A percentile compares a stretch with the other conserved stretches of the same genome.
These are phyloP conservation scores for Cyprinodon tularosa DNA, from an alignment of 2,113 vertebrate genomes.

Conservation along the genomic window DNA sequence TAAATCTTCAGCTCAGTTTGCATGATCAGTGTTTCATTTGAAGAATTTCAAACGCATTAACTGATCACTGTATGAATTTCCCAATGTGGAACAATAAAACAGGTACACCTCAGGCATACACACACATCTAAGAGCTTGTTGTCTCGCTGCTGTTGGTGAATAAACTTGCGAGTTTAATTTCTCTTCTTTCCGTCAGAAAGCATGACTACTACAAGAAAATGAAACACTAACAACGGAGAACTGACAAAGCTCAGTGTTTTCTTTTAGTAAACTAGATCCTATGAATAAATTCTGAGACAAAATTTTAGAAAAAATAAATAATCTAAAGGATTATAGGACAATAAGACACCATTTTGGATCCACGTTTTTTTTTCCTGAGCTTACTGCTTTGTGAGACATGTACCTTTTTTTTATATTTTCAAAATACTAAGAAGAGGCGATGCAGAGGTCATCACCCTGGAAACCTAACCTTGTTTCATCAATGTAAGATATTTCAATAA, in stretches of 20 bases:
- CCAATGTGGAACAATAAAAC: conserved; percentile 7
- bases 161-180: conserved; percentile 43
- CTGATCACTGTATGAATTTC: background rate
- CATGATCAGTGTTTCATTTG: conserved; percentile 12
- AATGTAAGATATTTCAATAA: too few relatives aligned
- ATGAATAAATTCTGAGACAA: background rate
- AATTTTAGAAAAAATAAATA: background rate
- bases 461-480: too few relatives aligned
- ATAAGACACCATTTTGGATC: conserved; percentile 1
- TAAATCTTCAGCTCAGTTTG: conserved; percentile 25
- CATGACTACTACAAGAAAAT: background rate
- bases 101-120: conserved; percentile 16
- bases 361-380: background rate
- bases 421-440: too few relatives aligned
- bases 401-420: background rate
- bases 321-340: too few relatives aligned
- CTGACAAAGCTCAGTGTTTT: background rate
- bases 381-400: background rate
- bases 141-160: background rate
- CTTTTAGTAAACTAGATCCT: background rate
- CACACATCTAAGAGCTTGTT: conserved; percentile 24
- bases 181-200: conserved; percentile 11
- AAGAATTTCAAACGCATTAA: background rate
- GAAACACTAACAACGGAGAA: background rate
- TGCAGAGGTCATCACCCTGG: too few relatives aligned